Base-by-base conservation (phyloP, 2,113 vertebrate species). In the Furnarius figulus region DNA sequence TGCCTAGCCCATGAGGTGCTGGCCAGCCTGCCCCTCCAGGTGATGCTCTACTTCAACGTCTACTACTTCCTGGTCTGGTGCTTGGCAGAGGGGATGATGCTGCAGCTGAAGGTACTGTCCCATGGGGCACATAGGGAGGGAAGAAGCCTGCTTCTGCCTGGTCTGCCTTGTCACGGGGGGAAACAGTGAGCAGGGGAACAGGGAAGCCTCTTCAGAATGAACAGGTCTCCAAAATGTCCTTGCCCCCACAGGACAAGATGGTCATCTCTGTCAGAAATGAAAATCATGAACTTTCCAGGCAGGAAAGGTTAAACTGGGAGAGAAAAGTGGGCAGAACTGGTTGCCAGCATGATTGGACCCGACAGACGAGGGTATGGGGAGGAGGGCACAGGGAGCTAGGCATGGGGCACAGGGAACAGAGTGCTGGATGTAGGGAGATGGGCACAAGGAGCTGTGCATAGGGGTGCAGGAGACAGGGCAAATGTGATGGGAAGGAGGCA, bases 21-120 rank as follows among this genome's bases (percentile, higher is more conserved):
- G 53, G 97, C 98, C 81, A 98, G 98, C 87, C 98, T 99, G n/a
- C 98, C 98, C 7, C 98, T 99, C 30, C 99, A 99, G 97, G 98
- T 99, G 98, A 94, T 98, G 67, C 97, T 99, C 21, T 99, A 98
- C 95, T 99, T 99, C 97, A 99, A 99, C 9, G 89, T 87, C 90
- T 98, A 97, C 95, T 99, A 97, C 94, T 98, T 98, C 52, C 98
- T 98, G 0, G 98, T 98, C 31, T 99, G 99, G 99, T 98, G 97
- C 97, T 75, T 98, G 91, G 98, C 98, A 3, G 98, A 98, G 63
- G 98, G 98, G 17, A 75, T 97, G 73, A 98, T 98, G 98, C 80
- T 99, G 91, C 97, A 99, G 37, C 95, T 98, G 35, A 99, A 99
- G 98, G 99, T 99, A 66, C 47, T 28, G 0, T 46, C 4, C 28